Percentiles rank a stretch among this genome's conserved stretches.
phyloP scores from a whole-genome alignment of 2,888 invertebrate genomes.

The Clusia tigrina region DNA sequence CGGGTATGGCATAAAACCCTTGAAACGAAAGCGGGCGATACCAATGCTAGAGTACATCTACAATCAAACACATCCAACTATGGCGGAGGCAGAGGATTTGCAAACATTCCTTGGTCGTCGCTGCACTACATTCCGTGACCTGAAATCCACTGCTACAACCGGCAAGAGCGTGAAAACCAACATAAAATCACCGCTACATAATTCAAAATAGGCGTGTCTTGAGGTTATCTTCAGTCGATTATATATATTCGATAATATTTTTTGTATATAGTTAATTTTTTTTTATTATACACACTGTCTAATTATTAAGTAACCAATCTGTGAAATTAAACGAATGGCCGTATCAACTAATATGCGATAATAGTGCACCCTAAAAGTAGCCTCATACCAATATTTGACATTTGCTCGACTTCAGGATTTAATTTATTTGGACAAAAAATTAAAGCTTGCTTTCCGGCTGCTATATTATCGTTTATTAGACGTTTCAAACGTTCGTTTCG shows the following conservation, averaged over 20 bases:
- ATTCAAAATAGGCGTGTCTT: too few species aligned
- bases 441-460: too few species aligned
- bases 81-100: slow-evolving; percentile 68
- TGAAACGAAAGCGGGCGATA: slow-evolving; percentile 72
- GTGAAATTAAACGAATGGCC: not conserved
- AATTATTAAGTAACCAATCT: slow-evolving; percentile 33
- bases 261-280: too few species aligned
- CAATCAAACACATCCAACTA: slow-evolving; percentile 74
- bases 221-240: too few species aligned
- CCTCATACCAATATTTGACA: too few species aligned
- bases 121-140: slow-evolving; percentile 72
- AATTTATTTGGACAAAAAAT: too few species aligned
- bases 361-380: not conserved
- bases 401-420: too few species aligned
- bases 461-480: too few species aligned
- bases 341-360: not conserved
- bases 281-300: too few species aligned
- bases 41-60: slow-evolving; percentile 73
- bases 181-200: too few species aligned
- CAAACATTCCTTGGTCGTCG: slow-evolving; percentile 73
- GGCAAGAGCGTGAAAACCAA: slow-evolving; percentile 49
- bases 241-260: too few species aligned
- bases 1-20: slow-evolving; percentile 73
- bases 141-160: slow-evolving; percentile 48
- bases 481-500: too few species aligned